phyloP scores from a whole-genome alignment of 2,113 vertebrate genomes.

The Ptychochromis oligacanthus region DNA sequence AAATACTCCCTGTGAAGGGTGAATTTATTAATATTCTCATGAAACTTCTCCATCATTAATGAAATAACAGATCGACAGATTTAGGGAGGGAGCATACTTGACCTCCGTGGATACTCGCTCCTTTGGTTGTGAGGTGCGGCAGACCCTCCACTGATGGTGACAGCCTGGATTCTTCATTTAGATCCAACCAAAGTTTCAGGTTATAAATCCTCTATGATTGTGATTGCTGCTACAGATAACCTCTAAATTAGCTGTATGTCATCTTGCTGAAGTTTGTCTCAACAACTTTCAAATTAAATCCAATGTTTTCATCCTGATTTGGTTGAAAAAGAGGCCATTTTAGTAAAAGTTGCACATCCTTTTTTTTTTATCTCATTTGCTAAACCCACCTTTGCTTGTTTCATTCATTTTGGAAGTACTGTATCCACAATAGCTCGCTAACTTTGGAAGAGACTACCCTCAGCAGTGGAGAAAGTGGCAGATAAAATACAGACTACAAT shows the following conservation, averaged over 20 bases:
- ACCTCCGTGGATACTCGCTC: not conserved
- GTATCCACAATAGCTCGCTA: not conserved
- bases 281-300: not conserved
- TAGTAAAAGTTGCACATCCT: too few relatives aligned
- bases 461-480: too few relatives aligned
- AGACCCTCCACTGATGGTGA: not conserved
- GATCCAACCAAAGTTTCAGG: not conserved
- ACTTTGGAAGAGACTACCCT: too few relatives aligned
- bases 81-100: too few relatives aligned
- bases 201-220: not conserved
- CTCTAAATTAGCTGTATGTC: too few relatives aligned
- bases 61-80: too few relatives aligned
- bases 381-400: not conserved
- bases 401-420: not conserved
- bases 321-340: not conserved
- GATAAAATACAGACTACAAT: too few relatives aligned
- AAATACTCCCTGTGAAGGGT: too few relatives aligned
- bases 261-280: too few relatives aligned
- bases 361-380: not conserved
- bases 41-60: too few relatives aligned
- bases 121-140: accelerated
- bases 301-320: not conserved
- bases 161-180: not conserved
- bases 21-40: too few relatives aligned
- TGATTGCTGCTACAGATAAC: too few relatives aligned